These are phyloP conservation scores for Apotomis betuletana DNA, from an alignment of 2,888 invertebrate species.

Conservation along the genomic window DNA sequence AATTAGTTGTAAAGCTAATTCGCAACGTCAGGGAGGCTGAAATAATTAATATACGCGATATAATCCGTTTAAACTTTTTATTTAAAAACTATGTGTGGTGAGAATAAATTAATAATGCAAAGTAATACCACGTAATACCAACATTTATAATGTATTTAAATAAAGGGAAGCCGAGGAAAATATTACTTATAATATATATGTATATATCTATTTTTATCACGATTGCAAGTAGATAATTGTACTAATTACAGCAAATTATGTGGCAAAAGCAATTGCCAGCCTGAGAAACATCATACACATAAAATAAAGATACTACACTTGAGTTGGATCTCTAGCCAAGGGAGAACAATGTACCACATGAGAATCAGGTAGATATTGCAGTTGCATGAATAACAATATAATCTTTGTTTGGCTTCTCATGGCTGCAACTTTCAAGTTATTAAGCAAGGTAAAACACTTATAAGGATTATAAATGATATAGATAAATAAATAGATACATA, in stretches of 20 bases:
- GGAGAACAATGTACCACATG: slow-evolving; percentile 27
- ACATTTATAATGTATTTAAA: too few species aligned
- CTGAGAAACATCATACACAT: background rate
- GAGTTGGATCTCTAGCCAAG: background rate
- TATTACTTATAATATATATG: background rate
- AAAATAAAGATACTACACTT: slow-evolving; percentile 11
- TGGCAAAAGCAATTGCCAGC: slow-evolving; percentile 10
- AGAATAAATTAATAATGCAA: too few species aligned
- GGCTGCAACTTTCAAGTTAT: slow-evolving; percentile 26
- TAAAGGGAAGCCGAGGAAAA: too few species aligned
- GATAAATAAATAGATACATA: background rate
- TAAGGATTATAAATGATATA: background rate
- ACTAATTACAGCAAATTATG: slow-evolving; percentile 2
- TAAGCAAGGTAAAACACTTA: slow-evolving; percentile 13
- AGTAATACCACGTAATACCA: too few species aligned
- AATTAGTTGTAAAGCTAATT: too few species aligned
- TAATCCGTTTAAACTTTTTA: too few species aligned
- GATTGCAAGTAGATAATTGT: background rate
- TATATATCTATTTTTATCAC: background rate
- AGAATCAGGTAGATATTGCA: slow-evolving; percentile 29
- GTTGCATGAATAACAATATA: slow-evolving; percentile 23
- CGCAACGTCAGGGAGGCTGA: too few species aligned
- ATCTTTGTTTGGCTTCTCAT: slow-evolving; percentile 32
- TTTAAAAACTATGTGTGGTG: too few species aligned
- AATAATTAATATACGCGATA: too few species aligned